phyloP scores from a whole-genome alignment of 2,797 vertebrate species.

The Melanotaenia pygmaea region DNA sequence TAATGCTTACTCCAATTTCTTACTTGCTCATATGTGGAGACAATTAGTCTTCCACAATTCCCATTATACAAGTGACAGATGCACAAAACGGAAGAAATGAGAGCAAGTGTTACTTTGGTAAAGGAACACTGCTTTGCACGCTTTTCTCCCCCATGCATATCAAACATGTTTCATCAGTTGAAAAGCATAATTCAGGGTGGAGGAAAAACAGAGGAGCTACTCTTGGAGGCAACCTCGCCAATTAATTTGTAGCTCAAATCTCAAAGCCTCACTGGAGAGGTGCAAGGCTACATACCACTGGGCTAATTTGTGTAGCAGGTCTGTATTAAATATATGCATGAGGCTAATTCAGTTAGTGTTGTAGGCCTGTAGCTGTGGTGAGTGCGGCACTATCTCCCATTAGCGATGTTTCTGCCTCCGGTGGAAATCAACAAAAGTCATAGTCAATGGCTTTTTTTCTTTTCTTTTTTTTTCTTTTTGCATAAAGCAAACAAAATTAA shows the following conservation, averaged over 20 bases:
- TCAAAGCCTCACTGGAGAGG: constrained; percentile 77
- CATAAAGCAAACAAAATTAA: constrained; percentile 99
- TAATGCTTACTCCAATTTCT: constrained; percentile 3
- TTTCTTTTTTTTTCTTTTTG: constrained; percentile 53
- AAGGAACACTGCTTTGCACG: constrained; percentile 54
- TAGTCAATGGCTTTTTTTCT: constrained; percentile 81
- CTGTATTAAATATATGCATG: constrained; percentile 97
- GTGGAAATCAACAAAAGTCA: constrained; percentile 94
- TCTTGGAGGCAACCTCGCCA: constrained; percentile 77
- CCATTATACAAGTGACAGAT: constrained; percentile 56
- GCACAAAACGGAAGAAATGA: constrained; percentile 52
- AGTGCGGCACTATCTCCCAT: constrained; percentile 91
- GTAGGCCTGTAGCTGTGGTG: constrained; percentile 73
- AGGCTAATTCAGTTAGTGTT: constrained; percentile 94
- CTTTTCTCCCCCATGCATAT: constrained; percentile 66
- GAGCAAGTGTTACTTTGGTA: constrained; percentile 62
- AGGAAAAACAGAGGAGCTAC: constrained; percentile 68
- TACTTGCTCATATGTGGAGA: constrained; percentile 32
- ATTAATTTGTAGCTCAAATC: constrained; percentile 83
- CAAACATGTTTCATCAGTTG: constrained; percentile 73
- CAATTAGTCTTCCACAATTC: constrained; percentile 23
- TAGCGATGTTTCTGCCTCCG: constrained; percentile 93
- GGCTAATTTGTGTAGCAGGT: constrained; percentile 85
- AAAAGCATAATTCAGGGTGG: constrained; percentile 72
- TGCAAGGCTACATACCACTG: constrained; percentile 79